Percentiles rank a stretch among this genome's conserved stretches.
Conservation (phyloP, 2,888 invertebrate species). For the Nomada fabriciana region DNA sequence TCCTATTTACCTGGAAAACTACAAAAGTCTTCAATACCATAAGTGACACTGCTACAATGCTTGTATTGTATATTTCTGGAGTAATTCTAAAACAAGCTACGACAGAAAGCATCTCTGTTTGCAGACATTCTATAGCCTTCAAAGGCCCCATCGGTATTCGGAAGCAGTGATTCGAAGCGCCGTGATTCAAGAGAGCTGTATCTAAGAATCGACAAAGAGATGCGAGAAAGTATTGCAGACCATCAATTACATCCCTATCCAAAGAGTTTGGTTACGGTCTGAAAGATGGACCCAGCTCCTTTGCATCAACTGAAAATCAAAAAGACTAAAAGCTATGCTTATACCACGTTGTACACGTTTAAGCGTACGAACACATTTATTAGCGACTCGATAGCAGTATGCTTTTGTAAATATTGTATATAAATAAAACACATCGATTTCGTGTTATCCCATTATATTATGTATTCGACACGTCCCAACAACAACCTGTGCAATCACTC, state of each 20-base stretch:
- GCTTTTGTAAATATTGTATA: conserved; percentile 82
- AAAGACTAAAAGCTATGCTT: conserved; percentile 59
- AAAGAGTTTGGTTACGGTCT: background rate
- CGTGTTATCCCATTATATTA: conserved; percentile 61
- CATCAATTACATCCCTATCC: background rate
- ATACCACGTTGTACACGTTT: conserved; percentile 66
- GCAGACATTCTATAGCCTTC: conserved; percentile 81
- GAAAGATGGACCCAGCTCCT: background rate
- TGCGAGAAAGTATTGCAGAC: background rate
- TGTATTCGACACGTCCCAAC: background rate
- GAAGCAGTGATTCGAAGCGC: conserved; percentile 77
- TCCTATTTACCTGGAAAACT: background rate
- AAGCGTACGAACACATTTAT: conserved; percentile 78
- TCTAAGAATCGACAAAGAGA: conserved; percentile 66
- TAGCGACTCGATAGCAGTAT: conserved; percentile 75
- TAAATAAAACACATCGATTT: conserved; percentile 82
- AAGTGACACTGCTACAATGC: background rate
- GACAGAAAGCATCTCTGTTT: conserved; percentile 24
- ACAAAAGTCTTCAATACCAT: background rate
- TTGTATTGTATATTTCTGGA: too few species aligned
- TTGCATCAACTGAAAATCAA: conserved; percentile 18
- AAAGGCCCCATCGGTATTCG: conserved; percentile 79
- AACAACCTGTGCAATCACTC: too few species aligned
- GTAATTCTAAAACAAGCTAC: too few species aligned
- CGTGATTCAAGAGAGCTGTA: conserved; percentile 81